Evolutionary conservation across 2,797 vertebrate species (phyloP), one percentile per base, ranked within the genome.

Genomic region (Lagocephalus sceleratus): DNA sequence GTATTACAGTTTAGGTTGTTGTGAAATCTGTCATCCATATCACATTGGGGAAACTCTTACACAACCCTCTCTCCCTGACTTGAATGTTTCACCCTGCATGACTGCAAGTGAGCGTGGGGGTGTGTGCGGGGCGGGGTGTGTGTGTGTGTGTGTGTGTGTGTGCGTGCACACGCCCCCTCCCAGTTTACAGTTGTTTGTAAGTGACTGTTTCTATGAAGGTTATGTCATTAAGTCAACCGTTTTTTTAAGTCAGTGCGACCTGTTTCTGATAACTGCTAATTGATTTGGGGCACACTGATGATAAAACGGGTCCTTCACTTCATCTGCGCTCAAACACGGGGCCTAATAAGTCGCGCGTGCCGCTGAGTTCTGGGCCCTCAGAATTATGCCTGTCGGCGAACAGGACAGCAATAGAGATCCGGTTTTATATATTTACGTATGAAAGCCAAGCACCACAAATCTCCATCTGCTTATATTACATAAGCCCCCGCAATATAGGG

Each of bases 391-490:
- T 64, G 73, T 66, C 59, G 40, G 54, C 63, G 71, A 73, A 75
- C 69, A 63, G 71, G 62, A 71, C 58, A 58, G 61, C 20, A 38
- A 55, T 51, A 58, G 54, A 80, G 65, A 87, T 82, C 81, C 76
- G 73, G 80, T 85, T 87, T 79, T 12, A 62, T 66, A 68, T 82
- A 79, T 88, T 87, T 88, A 67, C 63, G 79, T 58, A 79, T 66
- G 60, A 72, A 56, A 75, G 67, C 64, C 65, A 66, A 82, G 72
- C 66, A 73, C 71, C 5, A 21, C 68, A 78, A 79, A 86, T 75
- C 72, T 83, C 78, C 75, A 76, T 76, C 64, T 85, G 76, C 79
- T 73, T 83, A 75, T 61, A 78, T 79, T 79, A 81, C 71, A 76
- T 72, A 79, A 75, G 69, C 70, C 52, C 45, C 66, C 40, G 47